Conservation (phyloP, 2,888 invertebrate species). For the Andrena fulva region DNA sequence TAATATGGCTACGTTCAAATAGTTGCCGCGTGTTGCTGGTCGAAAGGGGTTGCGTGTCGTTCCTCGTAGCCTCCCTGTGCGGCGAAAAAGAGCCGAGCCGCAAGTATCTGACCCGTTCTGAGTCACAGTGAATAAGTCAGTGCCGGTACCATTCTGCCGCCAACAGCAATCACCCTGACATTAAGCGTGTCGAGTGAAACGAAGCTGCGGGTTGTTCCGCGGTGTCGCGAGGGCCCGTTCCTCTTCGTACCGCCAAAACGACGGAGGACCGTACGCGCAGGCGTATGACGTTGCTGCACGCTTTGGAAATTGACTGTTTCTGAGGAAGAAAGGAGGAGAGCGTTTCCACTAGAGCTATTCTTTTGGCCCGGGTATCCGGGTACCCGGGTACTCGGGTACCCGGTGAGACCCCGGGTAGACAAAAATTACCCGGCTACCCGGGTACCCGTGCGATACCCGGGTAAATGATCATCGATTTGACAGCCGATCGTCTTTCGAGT, state of each 20-base stretch:
- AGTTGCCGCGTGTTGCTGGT: conserved; percentile 25
- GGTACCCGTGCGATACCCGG: no score
- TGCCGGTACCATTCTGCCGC: not conserved
- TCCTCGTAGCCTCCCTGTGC: not conserved
- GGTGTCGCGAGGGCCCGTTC: not conserved
- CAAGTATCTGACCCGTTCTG: not conserved
- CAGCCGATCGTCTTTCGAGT: no score
- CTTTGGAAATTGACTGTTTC: no score
- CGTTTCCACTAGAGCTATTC: no score
- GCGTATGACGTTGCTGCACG: no score
- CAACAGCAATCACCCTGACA: not conserved
- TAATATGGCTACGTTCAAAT: conserved; percentile 43
- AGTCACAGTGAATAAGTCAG: not conserved
- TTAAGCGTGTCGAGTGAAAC: not conserved
- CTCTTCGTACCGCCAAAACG: not conserved
- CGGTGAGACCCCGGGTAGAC: no score
- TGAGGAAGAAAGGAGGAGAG: not conserved
- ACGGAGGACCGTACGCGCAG: not conserved
- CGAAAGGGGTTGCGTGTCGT: conserved; percentile 8
- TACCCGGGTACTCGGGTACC: no score
- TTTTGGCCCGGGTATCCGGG: no score
- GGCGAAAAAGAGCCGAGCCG: not conserved
- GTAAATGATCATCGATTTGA: no score
- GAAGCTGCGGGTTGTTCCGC: not conserved
- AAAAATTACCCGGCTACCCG: no score